Base-by-base conservation (phyloP, 35 echinoderm and acorn worm species). In the Amphiura filiformis region DNA sequence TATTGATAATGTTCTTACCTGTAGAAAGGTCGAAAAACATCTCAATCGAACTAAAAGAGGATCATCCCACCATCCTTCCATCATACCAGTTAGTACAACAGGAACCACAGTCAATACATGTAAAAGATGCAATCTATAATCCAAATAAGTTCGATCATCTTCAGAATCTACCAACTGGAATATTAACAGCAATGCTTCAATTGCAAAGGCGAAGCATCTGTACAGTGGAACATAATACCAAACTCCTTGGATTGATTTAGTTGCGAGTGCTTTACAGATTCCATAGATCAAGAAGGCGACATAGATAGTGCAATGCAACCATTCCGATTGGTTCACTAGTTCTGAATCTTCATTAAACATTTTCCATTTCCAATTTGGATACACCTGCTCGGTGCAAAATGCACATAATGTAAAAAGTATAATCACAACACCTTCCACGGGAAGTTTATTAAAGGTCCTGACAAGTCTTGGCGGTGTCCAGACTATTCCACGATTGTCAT, bases 51-150 rank as follows among this genome's bases (percentile, higher is more conserved):
- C 61, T 23, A 70, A 70, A 5, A 70, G 26, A 15, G 61, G 61
- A 70, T 70, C 61, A n/a, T 70, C 61, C 61, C 61, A 70, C 61
- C 61, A 70, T 70, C 61, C 61, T 70, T 70, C 61, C 26, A 70
- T 2, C 28, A 70, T 70, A 15, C 61, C 61, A 70, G 17, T 23
- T 2, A 70, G 7, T 3, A 70, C 15, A 70, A 70, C 61, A 70
- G 61, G 61, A 2, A 11, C 7, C 9, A 11, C 4, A 30, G 61
- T 70, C 61, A 70, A 3, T 15, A n/a, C 9, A 23, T 70, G 61
- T 70, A 70, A 70, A 30, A n/a, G 26, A n/a, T 15, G 61, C 61
- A 70, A 4, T 5, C 61, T 5, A 70, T 13, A 70, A 70, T 70
- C 26, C 26, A 70, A 70, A n/a, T n/a, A n/a, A 15, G 17, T 70